Percentiles rank a stretch among this genome's conserved stretches.
Conservation (phyloP, 2,113 vertebrate genomes). For the Ivindomyrus marchei region DNA sequence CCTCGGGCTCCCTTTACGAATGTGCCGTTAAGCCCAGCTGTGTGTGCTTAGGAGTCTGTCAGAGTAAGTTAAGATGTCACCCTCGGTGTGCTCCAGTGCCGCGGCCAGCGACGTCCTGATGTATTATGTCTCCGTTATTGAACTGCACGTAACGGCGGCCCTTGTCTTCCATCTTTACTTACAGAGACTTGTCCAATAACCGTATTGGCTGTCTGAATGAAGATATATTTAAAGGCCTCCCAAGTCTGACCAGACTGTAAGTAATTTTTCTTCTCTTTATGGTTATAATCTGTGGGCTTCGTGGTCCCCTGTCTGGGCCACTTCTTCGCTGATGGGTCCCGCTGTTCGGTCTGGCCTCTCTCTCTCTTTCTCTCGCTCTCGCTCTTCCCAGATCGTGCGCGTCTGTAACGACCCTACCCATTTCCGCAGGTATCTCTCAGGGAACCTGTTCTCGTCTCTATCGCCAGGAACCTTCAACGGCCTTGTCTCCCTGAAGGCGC, state of each 20-base stretch:
- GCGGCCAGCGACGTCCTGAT: not conserved
- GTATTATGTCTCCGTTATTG: not conserved
- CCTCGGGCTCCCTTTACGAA: not conserved
- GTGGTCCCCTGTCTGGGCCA: not conserved
- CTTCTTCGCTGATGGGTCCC: not conserved
- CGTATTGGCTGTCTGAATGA: slow-evolving; percentile 88
- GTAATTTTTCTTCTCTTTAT: slow-evolving; percentile 46
- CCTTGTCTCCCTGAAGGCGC: slow-evolving; percentile 74
- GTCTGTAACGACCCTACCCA: not conserved
- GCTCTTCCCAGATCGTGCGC: not conserved
- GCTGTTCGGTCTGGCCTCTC: not conserved
- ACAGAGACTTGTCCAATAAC: slow-evolving; percentile 89
- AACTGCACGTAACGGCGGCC: not conserved
- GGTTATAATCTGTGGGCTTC: not conserved
- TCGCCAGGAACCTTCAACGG: slow-evolving; percentile 86
- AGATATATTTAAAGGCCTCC: slow-evolving; percentile 85
- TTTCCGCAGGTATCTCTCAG: slow-evolving; percentile 80
- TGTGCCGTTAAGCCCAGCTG: not conserved
- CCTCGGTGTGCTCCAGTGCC: not conserved
- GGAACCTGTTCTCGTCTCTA: slow-evolving; percentile 88
- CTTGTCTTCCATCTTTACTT: slow-evolving; percentile 1
- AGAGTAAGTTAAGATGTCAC: not conserved
- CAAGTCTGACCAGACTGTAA: slow-evolving; percentile 82
- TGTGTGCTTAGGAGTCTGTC: not conserved
- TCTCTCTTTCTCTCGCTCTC: not conserved